Conservation (phyloP, 2,888 invertebrate genomes). For the Microctonus hyperodae region DNA sequence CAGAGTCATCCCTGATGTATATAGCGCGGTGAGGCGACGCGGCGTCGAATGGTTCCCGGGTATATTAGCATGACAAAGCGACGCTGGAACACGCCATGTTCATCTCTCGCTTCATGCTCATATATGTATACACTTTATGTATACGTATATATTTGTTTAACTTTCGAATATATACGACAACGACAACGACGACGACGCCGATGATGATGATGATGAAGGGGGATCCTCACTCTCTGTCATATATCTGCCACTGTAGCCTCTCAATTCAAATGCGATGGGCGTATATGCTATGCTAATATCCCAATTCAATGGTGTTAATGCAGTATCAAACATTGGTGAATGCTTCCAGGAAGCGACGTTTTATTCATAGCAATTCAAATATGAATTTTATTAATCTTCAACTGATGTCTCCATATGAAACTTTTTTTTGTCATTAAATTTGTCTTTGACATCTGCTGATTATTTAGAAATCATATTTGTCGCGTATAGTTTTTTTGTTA, state of each 20-base stretch:
- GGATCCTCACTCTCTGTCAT: constrained; percentile 15
- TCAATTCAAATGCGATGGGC: constrained; percentile 63
- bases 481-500: too few relatives aligned
- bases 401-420: constrained; percentile 12
- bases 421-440: too few relatives aligned
- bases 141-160: constrained; percentile 1
- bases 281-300: constrained; percentile 63
- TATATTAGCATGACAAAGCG: constrained; percentile 63
- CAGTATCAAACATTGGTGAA: constrained; percentile 59
- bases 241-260: constrained; percentile 42
- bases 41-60: constrained; percentile 53
- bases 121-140: constrained; percentile 54
- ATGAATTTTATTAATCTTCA: not conserved
- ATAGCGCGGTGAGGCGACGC: constrained; percentile 32
- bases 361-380: not conserved
- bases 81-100: constrained; percentile 56
- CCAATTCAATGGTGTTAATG: constrained; percentile 61
- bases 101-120: constrained; percentile 48
- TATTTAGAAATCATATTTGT: too few relatives aligned
- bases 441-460: too few relatives aligned
- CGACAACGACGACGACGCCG: constrained; percentile 26
- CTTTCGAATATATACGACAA: too few relatives aligned
- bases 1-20: constrained; percentile 50
- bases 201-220: constrained; percentile 12
- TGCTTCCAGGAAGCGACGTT: too few relatives aligned